Percentiles rank a stretch among this genome's conserved stretches.
These are phyloP conservation scores for Menidia beryllina DNA, from an alignment of 2,113 vertebrate species.

Conservation along the genomic window DNA sequence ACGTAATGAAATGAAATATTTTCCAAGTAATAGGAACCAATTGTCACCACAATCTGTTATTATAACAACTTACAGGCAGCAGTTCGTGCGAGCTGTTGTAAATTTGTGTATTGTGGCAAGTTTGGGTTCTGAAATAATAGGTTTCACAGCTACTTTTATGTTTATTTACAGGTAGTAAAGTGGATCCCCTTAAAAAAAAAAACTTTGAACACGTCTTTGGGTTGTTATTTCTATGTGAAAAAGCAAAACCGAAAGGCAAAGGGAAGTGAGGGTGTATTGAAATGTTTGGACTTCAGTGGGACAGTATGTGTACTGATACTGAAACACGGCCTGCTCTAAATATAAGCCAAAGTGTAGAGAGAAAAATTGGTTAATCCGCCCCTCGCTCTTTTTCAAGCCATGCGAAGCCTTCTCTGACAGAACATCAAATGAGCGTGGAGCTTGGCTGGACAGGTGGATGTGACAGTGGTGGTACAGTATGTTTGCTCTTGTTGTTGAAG, in stretches of 20 bases:
- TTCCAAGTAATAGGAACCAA: neutral
- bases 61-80: neutral
- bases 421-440: conserved; percentile 39
- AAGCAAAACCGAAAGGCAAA: neutral
- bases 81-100: neutral
- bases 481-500: conserved; percentile 52
- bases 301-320: conserved; percentile 4
- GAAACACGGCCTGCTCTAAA: conserved; percentile 46
- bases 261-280: neutral
- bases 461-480: conserved; percentile 22
- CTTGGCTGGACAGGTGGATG: conserved; percentile 52
- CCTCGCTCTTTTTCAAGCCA: conserved; percentile 47
- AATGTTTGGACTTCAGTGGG: conserved; percentile 3
- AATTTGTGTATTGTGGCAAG: neutral
- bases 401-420: conserved; percentile 55
- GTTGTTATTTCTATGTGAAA: neutral
- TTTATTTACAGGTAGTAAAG: neutral
- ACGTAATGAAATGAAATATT: neutral
- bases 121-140: neutral
- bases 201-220: no score
- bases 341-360: conserved; percentile 45
- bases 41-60: neutral
- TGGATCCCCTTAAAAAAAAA: neutral
- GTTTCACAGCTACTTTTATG: neutral
- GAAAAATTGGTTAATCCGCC: conserved; percentile 56